Evolutionary conservation across 2,113 vertebrate species (phyloP).

Genomic region (Phrynocephalus versicolor): DNA sequence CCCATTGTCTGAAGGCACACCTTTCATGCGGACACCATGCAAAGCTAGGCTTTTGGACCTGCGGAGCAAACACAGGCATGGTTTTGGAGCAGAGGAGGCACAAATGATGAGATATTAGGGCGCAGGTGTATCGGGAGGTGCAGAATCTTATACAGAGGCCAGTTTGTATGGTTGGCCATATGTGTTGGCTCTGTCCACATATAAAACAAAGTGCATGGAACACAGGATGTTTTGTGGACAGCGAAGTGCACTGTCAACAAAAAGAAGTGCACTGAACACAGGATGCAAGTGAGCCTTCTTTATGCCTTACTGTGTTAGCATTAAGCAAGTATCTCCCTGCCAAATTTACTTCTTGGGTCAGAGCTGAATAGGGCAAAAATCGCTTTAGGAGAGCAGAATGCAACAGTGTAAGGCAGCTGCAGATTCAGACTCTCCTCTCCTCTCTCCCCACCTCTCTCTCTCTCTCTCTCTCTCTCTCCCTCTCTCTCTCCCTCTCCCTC

Average conservation of each 20-base stretch:
- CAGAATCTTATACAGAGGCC: neutral
- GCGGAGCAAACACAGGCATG: constrained; percentile 23
- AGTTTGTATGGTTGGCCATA: accelerated
- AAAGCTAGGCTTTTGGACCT: constrained; percentile 92
- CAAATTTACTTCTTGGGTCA: neutral
- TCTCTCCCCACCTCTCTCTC: neutral
- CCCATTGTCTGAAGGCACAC: constrained; percentile 72
- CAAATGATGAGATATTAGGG: neutral
- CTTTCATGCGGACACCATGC: constrained; percentile 73
- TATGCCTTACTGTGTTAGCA: neutral
- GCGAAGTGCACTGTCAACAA: too few relatives aligned
- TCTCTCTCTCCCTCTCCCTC: too few relatives aligned
- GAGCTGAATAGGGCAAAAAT: neutral
- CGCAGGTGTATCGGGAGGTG: neutral
- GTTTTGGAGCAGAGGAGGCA: constrained; percentile 16
- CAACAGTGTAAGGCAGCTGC: neutral
- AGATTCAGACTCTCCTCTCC: neutral
- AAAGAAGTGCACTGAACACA: neutral
- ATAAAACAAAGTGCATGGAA: neutral
- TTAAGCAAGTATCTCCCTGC: neutral
- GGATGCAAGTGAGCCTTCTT: neutral
- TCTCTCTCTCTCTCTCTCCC: too few relatives aligned
- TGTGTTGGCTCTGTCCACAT: too few relatives aligned
- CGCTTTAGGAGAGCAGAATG: neutral
- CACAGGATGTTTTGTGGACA: too few relatives aligned